Conservation (phyloP, 2,888 invertebrate species). For the Hofmannophila pseudospretella region DNA sequence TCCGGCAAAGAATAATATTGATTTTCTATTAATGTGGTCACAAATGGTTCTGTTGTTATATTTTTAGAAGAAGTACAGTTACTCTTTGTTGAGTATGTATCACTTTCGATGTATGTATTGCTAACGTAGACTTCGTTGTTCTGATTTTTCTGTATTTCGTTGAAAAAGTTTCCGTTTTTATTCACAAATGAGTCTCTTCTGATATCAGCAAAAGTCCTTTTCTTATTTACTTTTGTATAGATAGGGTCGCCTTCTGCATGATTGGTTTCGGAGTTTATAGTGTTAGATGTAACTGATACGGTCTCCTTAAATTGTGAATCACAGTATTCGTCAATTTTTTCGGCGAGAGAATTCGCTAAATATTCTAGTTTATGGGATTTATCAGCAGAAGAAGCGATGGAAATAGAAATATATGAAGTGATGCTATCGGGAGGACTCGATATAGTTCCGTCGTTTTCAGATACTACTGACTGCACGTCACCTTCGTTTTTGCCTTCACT, state of each 20-base stretch:
- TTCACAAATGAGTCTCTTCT: constrained; percentile 52
- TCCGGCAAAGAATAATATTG: constrained; percentile 85
- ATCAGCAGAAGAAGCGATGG: constrained; percentile 68
- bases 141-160: constrained; percentile 47
- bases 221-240: constrained; percentile 68
- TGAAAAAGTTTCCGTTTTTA: constrained; percentile 54
- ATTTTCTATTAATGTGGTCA: constrained; percentile 78
- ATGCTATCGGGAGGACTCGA: constrained; percentile 71
- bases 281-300: constrained; percentile 41
- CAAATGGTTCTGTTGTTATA: constrained; percentile 70
- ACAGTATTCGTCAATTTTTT: constrained; percentile 75
- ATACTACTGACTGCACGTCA: constrained; percentile 55
- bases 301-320: constrained; percentile 66
- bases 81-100: constrained; percentile 55
- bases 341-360: constrained; percentile 69
- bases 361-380: constrained; percentile 71
- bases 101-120: constrained; percentile 60
- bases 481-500: constrained; percentile 30
- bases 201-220: constrained; percentile 75
- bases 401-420: constrained; percentile 73
- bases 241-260: constrained; percentile 55
- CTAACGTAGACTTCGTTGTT: constrained; percentile 59
- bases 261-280: constrained; percentile 39
- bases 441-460: constrained; percentile 70
- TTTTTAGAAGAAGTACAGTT: constrained; percentile 63